phyloP scores from a whole-genome alignment of 1,140 invertebrate genomes.

The Lepidostoma basale region DNA sequence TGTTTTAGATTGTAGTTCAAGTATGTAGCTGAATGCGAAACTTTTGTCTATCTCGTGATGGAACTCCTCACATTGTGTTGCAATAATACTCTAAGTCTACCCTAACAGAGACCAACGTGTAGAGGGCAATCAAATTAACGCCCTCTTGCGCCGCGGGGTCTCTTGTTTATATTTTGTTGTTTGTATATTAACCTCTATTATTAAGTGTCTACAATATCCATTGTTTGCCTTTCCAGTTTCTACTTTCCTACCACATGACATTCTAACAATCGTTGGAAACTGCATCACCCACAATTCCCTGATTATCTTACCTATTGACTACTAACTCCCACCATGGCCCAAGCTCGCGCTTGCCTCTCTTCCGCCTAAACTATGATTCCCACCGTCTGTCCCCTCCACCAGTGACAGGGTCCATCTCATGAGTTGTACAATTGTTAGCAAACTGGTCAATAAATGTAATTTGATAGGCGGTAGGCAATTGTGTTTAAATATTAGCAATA shows the following conservation, averaged over 20 bases:
- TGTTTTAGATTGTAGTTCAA: slow-evolving; percentile 59
- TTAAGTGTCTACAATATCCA: not conserved
- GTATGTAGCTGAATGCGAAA: slow-evolving; percentile 49
- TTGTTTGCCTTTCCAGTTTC: not conserved
- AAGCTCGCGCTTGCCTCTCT: not conserved
- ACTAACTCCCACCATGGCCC: not conserved
- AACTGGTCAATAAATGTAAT: slow-evolving; percentile 46
- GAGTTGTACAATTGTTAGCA: slow-evolving; percentile 42
- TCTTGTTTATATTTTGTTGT: too few relatives aligned
- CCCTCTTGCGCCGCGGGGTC: too few relatives aligned
- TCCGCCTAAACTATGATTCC: not conserved
- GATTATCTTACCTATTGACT: not conserved
- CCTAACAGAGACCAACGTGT: not conserved
- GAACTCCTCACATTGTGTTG: slow-evolving; percentile 50
- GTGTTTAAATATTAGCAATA: slow-evolving; percentile 60
- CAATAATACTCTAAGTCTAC: slow-evolving; percentile 57
- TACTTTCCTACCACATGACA: not conserved
- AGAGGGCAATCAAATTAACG: too few relatives aligned
- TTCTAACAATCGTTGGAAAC: not conserved
- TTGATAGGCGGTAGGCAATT: slow-evolving; percentile 55
- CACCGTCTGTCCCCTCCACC: not conserved
- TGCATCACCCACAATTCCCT: not conserved
- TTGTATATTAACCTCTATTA: too few relatives aligned
- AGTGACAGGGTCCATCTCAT: slow-evolving; percentile 38
- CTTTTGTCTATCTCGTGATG: slow-evolving; percentile 56